These are phyloP conservation scores for Bufotes viridis DNA, from an alignment of 2,797 vertebrate genomes.

Conservation along the genomic window DNA sequence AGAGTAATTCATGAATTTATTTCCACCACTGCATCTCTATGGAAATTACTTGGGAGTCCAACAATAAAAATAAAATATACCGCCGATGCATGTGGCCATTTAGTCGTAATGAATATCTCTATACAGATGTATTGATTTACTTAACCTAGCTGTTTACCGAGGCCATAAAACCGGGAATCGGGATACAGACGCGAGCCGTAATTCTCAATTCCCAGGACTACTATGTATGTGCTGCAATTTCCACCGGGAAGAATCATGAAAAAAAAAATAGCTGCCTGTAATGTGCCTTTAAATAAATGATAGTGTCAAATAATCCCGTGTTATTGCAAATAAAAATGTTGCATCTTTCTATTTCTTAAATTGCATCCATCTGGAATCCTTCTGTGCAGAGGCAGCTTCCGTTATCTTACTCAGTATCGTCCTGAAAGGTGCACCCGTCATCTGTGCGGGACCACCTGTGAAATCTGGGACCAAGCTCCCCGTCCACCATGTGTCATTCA, in stretches of 20 bases:
- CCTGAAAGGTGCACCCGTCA: background rate
- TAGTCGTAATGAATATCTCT: conserved; percentile 33
- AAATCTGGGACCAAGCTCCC: too few species aligned
- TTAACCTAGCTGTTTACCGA: conserved; percentile 29
- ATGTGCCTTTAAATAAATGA: conserved; percentile 43
- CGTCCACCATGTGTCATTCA: too few species aligned
- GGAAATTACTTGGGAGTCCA: conserved; percentile 5
- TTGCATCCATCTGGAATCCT: conserved; percentile 2
- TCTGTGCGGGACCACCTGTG: too few species aligned
- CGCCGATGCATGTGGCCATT: conserved; percentile 6
- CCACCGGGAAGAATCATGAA: conserved; percentile 3
- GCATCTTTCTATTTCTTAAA: conserved; percentile 31
- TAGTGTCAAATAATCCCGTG: conserved; percentile 18
- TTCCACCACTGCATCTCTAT: background rate
- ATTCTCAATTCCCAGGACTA: conserved; percentile 18
- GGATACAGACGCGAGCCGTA: conserved; percentile 34
- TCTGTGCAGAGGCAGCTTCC: background rate
- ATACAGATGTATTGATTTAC: conserved; percentile 39
- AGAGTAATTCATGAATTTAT: conserved; percentile 3
- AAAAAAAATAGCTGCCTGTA: conserved; percentile 5
- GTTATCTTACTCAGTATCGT: too few species aligned
- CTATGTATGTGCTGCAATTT: conserved; percentile 14
- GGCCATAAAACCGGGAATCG: conserved; percentile 20
- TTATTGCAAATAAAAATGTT: conserved; percentile 14
- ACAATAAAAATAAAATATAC: conserved; percentile 33